Base-by-base conservation (phyloP, 2,113 vertebrate genomes). In the Apteryx owenii region DNA sequence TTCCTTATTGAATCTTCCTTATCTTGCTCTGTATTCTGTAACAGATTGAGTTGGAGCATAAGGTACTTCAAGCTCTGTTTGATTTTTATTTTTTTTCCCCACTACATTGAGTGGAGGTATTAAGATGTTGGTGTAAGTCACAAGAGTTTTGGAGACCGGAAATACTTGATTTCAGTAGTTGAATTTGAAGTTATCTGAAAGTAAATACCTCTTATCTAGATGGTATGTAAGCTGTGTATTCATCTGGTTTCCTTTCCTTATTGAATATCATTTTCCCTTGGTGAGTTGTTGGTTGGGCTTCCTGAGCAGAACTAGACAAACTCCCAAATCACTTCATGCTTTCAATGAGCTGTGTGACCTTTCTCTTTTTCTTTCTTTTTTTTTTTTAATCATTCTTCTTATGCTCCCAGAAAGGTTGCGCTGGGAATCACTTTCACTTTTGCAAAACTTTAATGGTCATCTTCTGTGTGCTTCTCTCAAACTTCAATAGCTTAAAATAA, bases 191-290 rank as follows among this genome's bases (percentile, higher is more conserved):
- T 95, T 96, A 97, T 97, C 89, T 93, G 60, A 94, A 94, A 71
- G 95, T 89, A 97, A 97, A 97, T 87, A 97, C 82, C 50, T 87
- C 92, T 97, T 97, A 96, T 97, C 96, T 94, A 80, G 60, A 78
- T 0, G 1, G 72, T 93, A 85, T 94, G 79, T 95, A 94, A 94
- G 85, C 64, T 95, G 81, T 90, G 81, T 93, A 75, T 88, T 93
- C 89, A 85, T 93, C 64, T 91, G 89, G 80, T 95, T 97, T 96
- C 72, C 72, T 90, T 95, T 88, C 85, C 89, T 72, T 44, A 53
- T 40, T 81, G 65, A 85, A 60, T 94, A 93, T 95, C 22, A 2
- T 68, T 96, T 97, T 95, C 85, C 56, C 69, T 81, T 75, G 42
- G 38, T 54, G 68, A 95, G 88, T 81, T 80, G 79, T 94, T 97